These are phyloP conservation scores for Xestia c-nigrum DNA, from an alignment of 2,888 invertebrate genomes.

Conservation along the genomic window DNA sequence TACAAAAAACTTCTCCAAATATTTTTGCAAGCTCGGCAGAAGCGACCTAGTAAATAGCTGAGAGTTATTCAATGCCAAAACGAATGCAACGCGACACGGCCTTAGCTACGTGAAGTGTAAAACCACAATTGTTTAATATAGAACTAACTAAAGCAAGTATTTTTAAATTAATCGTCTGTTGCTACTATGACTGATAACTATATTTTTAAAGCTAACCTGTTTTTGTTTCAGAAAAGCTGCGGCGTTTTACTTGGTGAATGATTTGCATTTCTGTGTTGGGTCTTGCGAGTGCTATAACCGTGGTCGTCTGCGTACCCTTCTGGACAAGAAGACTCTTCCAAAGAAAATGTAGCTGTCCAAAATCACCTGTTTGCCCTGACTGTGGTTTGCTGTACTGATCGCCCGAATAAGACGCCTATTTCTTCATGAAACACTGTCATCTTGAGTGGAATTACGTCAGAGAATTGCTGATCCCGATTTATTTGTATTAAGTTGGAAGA, in stretches of 20 bases:
- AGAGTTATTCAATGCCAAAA: neutral
- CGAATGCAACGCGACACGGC: neutral
- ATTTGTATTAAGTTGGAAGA: neutral
- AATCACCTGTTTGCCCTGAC: slow-evolving; percentile 70
- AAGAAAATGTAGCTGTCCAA: slow-evolving; percentile 70
- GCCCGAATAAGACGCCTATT: neutral
- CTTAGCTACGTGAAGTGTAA: neutral
- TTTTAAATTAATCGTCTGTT: slow-evolving; percentile 23
- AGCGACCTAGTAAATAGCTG: neutral
- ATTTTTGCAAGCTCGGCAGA: neutral
- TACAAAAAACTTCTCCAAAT: neutral
- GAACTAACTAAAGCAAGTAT: slow-evolving; percentile 49
- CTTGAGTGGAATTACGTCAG: neutral
- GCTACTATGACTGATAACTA: neutral
- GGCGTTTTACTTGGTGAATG: slow-evolving; percentile 67
- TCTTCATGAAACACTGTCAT: neutral
- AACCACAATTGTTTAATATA: slow-evolving; percentile 2
- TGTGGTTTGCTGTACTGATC: slow-evolving; percentile 69
- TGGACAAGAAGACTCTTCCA: slow-evolving; percentile 68
- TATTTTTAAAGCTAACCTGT: neutral
- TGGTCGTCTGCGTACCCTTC: slow-evolving; percentile 73
- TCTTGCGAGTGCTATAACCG: slow-evolving; percentile 69
- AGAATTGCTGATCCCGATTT: neutral
- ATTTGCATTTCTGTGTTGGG: slow-evolving; percentile 78
- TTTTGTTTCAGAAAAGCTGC: slow-evolving; percentile 65